Evolutionary conservation across 23 tunicate species (phyloP).

Genomic region (Clavelina lepadiformis): DNA sequence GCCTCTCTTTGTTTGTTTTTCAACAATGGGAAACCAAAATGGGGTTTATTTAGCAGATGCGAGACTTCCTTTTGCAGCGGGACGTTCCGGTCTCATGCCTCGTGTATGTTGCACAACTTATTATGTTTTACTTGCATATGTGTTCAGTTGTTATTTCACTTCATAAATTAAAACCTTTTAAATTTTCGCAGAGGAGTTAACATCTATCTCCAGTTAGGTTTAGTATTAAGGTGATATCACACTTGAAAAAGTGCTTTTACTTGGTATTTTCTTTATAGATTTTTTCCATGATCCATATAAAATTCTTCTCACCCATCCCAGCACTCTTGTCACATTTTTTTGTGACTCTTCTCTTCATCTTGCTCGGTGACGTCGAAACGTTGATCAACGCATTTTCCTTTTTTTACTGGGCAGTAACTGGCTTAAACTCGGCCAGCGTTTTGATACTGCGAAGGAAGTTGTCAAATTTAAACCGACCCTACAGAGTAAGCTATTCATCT

Average conservation of each 20-base stretch:
- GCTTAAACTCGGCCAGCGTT: constrained; percentile 46
- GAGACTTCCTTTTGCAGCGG: constrained; percentile 38
- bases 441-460: constrained; percentile 41
- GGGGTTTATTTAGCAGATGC: constrained; percentile 29
- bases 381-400: constrained; percentile 50
- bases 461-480: constrained; percentile 46
- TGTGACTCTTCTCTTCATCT: constrained; percentile 7
- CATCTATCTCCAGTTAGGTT: too few relatives aligned
- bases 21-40: constrained; percentile 43
- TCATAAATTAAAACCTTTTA: too few relatives aligned
- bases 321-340: constrained; percentile 15
- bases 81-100: constrained; percentile 42
- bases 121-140: too few relatives aligned
- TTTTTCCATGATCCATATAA: constrained; percentile 33
- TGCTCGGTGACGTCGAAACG: constrained; percentile 42
- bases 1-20: constrained; percentile 49
- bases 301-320: constrained; percentile 38
- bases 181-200: too few relatives aligned
- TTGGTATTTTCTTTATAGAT: too few relatives aligned
- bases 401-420: constrained; percentile 16
- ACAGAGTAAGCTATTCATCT: constrained; percentile 23
- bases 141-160: too few relatives aligned
- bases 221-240: too few relatives aligned
- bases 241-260: too few relatives aligned
- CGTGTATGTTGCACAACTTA: too few relatives aligned